Evolutionary conservation across 2,113 vertebrate species (phyloP).

Genomic region (Fregata magnificens): DNA sequence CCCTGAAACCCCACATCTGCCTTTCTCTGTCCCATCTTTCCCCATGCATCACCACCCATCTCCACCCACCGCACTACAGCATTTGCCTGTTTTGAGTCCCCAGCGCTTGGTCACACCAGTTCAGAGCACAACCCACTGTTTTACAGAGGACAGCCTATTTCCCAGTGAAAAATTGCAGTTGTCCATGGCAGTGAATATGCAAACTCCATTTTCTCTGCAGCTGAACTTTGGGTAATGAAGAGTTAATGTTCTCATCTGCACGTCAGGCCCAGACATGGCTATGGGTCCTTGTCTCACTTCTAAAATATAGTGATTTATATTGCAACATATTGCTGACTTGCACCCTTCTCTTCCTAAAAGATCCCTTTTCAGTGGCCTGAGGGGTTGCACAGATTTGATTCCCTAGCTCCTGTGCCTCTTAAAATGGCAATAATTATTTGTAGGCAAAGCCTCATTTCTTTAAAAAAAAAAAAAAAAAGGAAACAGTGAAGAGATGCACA

Average conservation of each 20-base stretch:
- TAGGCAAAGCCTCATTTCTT: neutral
- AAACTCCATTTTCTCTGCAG: neutral
- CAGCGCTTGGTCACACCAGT: too few relatives aligned
- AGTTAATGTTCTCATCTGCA: neutral
- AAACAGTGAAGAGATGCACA: neutral
- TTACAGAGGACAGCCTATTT: neutral
- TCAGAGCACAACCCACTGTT: fast-evolving
- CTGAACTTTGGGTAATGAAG: neutral
- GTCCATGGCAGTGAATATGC: neutral
- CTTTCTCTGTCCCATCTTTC: neutral
- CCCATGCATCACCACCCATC: too few relatives aligned
- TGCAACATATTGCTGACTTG: neutral
- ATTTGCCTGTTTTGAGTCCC: too few relatives aligned
- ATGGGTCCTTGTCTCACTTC: neutral
- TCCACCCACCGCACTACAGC: fast-evolving
- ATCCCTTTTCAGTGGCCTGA: neutral
- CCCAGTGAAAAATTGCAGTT: neutral
- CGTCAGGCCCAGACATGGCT: neutral
- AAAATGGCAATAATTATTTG: neutral
- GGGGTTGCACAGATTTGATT: neutral
- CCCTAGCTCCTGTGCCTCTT: neutral
- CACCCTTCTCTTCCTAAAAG: neutral
- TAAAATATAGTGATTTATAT: neutral
- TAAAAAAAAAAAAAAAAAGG: too few relatives aligned
- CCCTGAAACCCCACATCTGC: too few relatives aligned